phyloP scores from a whole-genome alignment of 37 sponge, comb jelly and placozoan genomes.

The Spongia lamella region DNA sequence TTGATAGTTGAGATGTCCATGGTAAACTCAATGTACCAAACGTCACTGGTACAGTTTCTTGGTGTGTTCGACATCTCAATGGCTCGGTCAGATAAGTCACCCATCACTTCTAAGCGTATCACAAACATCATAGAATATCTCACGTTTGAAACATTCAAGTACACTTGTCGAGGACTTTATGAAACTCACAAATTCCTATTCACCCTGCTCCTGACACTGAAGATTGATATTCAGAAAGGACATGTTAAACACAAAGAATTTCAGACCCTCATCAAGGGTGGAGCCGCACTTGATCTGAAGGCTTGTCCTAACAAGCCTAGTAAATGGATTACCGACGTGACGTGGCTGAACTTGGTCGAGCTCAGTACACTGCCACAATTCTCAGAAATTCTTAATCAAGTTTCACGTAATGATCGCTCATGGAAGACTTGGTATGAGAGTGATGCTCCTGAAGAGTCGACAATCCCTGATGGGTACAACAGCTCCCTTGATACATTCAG shows the following conservation, averaged over 20 bases:
- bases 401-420: conserved; percentile 85
- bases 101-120: conserved; percentile 96
- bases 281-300: conserved; percentile 98
- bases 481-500: conserved; percentile 92
- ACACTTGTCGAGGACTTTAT: conserved; percentile 90
- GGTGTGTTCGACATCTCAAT: conserved; percentile 94
- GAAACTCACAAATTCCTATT: conserved; percentile 97
- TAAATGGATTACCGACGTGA: conserved; percentile 99
- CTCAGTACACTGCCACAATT: conserved; percentile 95
- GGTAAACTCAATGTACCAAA: conserved; percentile 99
- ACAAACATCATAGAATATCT: conserved; percentile 89
- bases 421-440: conserved; percentile 99
- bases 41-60: conserved; percentile 95
- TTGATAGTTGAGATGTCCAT: conserved; percentile 98
- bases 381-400: conserved; percentile 84
- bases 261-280: conserved; percentile 98
- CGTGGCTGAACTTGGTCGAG: conserved; percentile 98
- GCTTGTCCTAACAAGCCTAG: conserved; percentile 89
- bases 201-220: conserved; percentile 95
- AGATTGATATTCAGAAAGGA: conserved; percentile 95
- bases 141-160: conserved; percentile 92
- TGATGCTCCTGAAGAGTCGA: conserved; percentile 95
- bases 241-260: conserved; percentile 92
- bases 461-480: conserved; percentile 94
- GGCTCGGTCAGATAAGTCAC: conserved; percentile 92